Base-by-base conservation (phyloP, 2,797 vertebrate species). In the Rousettus madagascariensis region DNA sequence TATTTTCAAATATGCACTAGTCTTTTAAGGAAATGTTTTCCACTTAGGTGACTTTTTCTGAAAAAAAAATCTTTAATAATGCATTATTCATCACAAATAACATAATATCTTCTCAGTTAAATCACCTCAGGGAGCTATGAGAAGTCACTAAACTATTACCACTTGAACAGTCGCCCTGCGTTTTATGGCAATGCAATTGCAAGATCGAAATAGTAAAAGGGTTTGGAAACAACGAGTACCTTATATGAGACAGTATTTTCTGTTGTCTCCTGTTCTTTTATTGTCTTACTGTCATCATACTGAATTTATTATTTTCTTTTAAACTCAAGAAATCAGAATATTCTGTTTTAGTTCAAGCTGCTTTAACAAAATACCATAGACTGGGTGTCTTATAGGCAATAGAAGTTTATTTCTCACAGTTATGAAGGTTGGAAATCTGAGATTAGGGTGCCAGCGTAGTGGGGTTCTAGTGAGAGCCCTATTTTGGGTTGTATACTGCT, bases 31-130 rank as follows among this genome's bases (percentile, higher is more conserved):
- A 89, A 94, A 88, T 92, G n/a, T 38, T 91, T 91, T 91, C 26
- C 38, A 89, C 41, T 93, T 90, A 19, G 36, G 24, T 96, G 69
- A 91, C 33, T 51, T 84, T 94, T 68, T 91, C 28, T 77, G 79
- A 90, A 91, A 92, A 94, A 90, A 63, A 36, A 33, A 83, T 77
- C 20, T 96, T 63, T 94, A 85, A 61, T 79, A 86, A 92, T 72
- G n/a, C 26, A 91, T 94, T 87, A 89, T 95, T 86, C 49, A 66
- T 96, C 46, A 85, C 38, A 95, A 92, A 74, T 87, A 94, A 79
- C 12, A 26, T 72, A 79, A 15, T 90, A 68, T 84, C 43, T 92
- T 5, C 74, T 19, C 69, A 75, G 74, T 86, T 77, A 89, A 92
- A 63, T 95, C 59, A 86, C 69, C 80, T 80, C 28, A 86, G 71